Evolutionary conservation across 2,888 invertebrate species (phyloP).

Genomic region (Rhimphoctona megacephalus): DNA sequence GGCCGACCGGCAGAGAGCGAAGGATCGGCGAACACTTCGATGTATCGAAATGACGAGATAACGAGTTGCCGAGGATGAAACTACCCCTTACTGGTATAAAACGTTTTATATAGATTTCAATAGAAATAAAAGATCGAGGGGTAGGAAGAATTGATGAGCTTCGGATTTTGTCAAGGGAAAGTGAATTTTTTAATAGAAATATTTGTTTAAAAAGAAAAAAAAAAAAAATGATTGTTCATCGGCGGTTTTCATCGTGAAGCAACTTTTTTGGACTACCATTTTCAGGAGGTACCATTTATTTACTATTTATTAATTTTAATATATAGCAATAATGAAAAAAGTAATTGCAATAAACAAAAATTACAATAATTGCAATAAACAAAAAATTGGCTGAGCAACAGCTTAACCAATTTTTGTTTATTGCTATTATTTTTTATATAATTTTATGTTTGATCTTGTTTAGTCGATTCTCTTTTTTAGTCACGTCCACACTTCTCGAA

Average conservation of each 20-base stretch:
- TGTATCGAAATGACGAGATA: constrained; percentile 74
- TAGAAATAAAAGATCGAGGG: background rate
- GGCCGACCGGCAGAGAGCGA: constrained; percentile 35
- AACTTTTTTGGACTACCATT: no score
- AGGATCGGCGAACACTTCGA: constrained; percentile 47
- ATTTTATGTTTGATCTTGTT: background rate
- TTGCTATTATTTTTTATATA: background rate
- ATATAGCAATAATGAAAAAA: no score
- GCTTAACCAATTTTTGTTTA: no score
- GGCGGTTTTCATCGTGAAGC: no score
- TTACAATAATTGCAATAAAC: no score
- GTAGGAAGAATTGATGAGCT: background rate
- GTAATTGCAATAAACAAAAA: no score
- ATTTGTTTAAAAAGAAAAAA: no score
- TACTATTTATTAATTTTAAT: no score
- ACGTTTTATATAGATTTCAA: background rate
- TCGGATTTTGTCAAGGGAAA: background rate
- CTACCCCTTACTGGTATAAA: constrained; percentile 48
- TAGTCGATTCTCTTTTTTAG: background rate
- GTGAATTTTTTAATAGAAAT: no score
- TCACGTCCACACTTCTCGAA: background rate
- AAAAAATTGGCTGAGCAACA: no score
- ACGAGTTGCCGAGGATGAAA: constrained; percentile 70
- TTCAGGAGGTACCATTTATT: no score
- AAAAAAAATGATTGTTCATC: no score